phyloP scores from a whole-genome alignment of 2,888 invertebrate genomes.

The Azorinus chamasolen region DNA sequence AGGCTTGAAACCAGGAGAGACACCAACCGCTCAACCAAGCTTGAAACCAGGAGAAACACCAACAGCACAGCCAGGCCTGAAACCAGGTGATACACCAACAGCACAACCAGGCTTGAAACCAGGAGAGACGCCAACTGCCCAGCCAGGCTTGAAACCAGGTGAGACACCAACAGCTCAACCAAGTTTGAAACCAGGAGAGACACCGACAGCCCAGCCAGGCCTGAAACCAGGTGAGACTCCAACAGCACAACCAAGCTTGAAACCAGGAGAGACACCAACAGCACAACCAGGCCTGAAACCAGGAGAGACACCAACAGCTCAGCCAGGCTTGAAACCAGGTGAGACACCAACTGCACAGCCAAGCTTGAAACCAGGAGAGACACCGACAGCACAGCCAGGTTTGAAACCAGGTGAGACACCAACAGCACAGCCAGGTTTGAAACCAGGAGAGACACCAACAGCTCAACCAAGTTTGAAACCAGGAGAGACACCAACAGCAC shows the following conservation, averaged over 20 bases:
- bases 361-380: conserved; percentile 19
- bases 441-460: conserved; percentile 36
- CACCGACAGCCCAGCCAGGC: conserved; percentile 40
- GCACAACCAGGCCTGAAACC: conserved; percentile 34
- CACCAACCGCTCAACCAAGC: conserved; percentile 46
- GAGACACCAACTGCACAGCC: conserved; percentile 37
- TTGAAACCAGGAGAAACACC: conserved; percentile 24
- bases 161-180: conserved; percentile 52
- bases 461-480: conserved; percentile 23
- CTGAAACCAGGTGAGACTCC: conserved; percentile 33
- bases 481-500: conserved; percentile 37
- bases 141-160: conserved; percentile 30
- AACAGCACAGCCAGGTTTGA: conserved; percentile 37
- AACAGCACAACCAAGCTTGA: conserved; percentile 47
- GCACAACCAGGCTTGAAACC: conserved; percentile 41
- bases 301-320: conserved; percentile 46
- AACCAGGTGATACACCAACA: conserved; percentile 46
- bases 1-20: conserved; percentile 25
- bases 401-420: conserved; percentile 31
- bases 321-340: conserved; percentile 32
- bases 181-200: conserved; percentile 23
- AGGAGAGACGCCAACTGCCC: conserved; percentile 44
- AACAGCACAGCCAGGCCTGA: conserved; percentile 33
- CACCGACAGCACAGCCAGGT: conserved; percentile 45
- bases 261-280: conserved; percentile 50